phyloP scores from a whole-genome alignment of 2,888 invertebrate genomes.

The Drosophila kanekoi region DNA sequence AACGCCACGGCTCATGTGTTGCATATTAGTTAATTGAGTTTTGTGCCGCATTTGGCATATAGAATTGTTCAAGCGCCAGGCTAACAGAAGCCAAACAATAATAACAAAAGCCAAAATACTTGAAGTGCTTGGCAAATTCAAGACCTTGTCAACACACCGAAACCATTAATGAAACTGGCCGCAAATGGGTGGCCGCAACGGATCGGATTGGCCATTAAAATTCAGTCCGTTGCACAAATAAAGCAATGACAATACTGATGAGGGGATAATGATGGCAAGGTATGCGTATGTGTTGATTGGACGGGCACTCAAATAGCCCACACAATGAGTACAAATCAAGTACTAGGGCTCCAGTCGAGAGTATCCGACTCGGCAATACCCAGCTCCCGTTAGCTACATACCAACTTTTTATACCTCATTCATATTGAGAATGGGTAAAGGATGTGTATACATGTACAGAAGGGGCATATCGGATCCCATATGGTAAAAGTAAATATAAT shows the following conservation, averaged over 20 bases:
- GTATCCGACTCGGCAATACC: background rate
- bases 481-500: no score
- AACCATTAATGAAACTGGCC: constrained; percentile 61
- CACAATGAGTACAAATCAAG: constrained; percentile 3
- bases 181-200: constrained; percentile 32
- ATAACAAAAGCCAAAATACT: constrained; percentile 10
- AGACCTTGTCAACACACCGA: constrained; percentile 63
- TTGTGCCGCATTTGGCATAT: constrained; percentile 26
- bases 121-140: constrained; percentile 41
- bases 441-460: no score
- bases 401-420: background rate
- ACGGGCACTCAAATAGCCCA: background rate
- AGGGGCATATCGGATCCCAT: no score
- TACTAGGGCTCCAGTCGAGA: background rate
- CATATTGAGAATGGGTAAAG: no score
- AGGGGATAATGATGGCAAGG: constrained; percentile 45
- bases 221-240: constrained; percentile 50
- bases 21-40: constrained; percentile 62
- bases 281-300: constrained; percentile 31
- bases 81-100: constrained; percentile 1
- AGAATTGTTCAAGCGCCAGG: constrained; percentile 25
- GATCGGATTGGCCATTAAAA: constrained; percentile 55
- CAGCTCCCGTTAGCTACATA: background rate
- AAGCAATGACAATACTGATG: constrained; percentile 43
- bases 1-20: constrained; percentile 26